phyloP scores from a whole-genome alignment of 1,140 invertebrate species.

The Thaumetopoea pityocampa region DNA sequence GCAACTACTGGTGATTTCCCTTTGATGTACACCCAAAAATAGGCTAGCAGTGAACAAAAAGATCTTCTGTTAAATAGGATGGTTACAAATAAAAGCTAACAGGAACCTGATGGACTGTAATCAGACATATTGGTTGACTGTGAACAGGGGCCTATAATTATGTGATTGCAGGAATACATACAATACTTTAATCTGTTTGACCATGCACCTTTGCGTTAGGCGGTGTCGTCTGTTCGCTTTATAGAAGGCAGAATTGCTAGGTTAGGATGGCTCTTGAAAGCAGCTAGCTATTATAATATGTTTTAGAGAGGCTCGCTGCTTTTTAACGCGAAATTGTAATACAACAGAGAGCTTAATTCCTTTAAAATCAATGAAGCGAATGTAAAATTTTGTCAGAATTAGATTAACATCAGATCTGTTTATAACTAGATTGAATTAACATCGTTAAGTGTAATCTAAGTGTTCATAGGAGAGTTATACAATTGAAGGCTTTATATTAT shows the following conservation, averaged over 20 bases:
- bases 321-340: conserved; percentile 52
- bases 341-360: conserved; percentile 58
- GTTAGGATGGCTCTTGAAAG: conserved; percentile 57
- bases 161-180: no score
- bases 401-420: conserved; percentile 59
- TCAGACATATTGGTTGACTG: no score
- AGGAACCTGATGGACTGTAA: no score
- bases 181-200: no score
- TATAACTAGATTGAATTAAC: conserved; percentile 36
- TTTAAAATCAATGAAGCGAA: conserved; percentile 29
- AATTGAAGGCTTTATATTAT: conserved; percentile 26
- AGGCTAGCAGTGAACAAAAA: no score
- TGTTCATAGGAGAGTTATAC: conserved; percentile 29
- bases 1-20: no score
- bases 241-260: conserved; percentile 45
- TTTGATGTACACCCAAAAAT: no score
- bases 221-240: no score
- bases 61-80: no score
- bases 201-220: no score
- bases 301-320: conserved; percentile 66
- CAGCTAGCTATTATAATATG: conserved; percentile 68
- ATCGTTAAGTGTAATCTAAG: conserved; percentile 35
- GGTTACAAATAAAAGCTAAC: no score
- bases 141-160: no score
- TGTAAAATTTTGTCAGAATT: conserved; percentile 40